These are phyloP conservation scores for Rafetus swinhoei DNA, from an alignment of 2,113 vertebrate species.

Conservation along the genomic window DNA sequence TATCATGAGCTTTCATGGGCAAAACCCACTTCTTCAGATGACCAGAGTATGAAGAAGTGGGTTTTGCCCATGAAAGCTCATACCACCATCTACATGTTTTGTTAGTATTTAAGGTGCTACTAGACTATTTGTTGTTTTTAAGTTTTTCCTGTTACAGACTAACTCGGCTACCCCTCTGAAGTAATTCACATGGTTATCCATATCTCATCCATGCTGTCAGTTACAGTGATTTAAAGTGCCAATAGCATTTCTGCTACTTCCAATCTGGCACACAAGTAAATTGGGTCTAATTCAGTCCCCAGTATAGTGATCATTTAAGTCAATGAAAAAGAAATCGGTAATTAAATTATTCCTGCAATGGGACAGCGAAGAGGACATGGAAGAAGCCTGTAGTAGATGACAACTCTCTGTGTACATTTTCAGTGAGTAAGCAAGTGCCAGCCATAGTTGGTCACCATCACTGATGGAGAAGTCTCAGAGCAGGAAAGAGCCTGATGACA, in stretches of 20 bases:
- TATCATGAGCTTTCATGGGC: no score
- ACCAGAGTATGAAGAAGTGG: no score
- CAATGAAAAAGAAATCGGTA: conserved; percentile 20
- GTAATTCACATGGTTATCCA: conserved; percentile 63
- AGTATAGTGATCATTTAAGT: conserved; percentile 46
- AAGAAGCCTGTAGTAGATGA: neutral
- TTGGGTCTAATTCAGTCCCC: neutral
- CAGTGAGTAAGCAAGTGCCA: neutral
- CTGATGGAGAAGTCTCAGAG: conserved; percentile 1
- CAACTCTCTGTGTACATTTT: neutral
- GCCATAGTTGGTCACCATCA: neutral
- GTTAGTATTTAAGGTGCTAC: no score
- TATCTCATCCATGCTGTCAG: conserved; percentile 60
- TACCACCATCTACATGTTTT: no score
- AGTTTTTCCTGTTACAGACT: no score
- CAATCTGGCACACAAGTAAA: conserved; percentile 55
- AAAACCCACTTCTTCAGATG: no score
- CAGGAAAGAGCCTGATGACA: neutral
- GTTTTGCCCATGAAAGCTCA: no score
- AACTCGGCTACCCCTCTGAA: no score
- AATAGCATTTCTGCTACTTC: conserved; percentile 54
- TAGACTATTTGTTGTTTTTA: no score
- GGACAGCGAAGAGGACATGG: conserved; percentile 29
- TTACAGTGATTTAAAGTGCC: conserved; percentile 63
- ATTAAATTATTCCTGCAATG: neutral